Base-by-base conservation (phyloP, 1,140 invertebrate species). In the Conus ventricosus region DNA sequence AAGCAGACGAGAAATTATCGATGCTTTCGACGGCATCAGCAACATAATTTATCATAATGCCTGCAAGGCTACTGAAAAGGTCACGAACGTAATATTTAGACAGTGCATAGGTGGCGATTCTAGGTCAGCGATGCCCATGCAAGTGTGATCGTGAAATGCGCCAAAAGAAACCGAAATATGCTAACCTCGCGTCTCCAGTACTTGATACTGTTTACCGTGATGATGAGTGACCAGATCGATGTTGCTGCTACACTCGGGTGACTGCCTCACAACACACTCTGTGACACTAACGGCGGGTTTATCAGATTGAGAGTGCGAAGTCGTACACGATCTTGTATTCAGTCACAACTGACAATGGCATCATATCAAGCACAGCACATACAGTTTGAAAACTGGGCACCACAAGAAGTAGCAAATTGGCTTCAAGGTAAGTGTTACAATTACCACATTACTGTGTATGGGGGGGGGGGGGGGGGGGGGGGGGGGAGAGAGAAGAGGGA, bases 371-470 rank as follows among this genome's bases (percentile, higher is more conserved):
- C 63, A 23, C 84, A 85, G 17, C 71, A 85, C 39, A 85, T 85
- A n/a, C 84, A 75, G 84, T 85, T 85, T 25, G 84, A 85, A 25
- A 85, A 85, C 63, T 85, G 84, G 84, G 53, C 84, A 20, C 54
- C 63, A 6, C 84, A 85, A n/a, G 84, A 85, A 75, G 84, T 85
- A 5, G 60, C 84, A 17, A 85, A 54, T 55, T 85, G 84, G 84
- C 67, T 85, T 27, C 63, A 75, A 5, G 84, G 84, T 85, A 85
- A 85, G 39, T 67, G n/a, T 5, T 20, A 57, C 20, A 27, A 55
- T 55, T 39, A 20, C 10, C 51, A 11, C 39, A 39, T 39, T 39
- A 39, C 39, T 53, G 57, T 53, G 80, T 81, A 0, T 60, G 0
- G 1, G 8, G 15, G 8, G 15, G 8, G n/a, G 0, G 1, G 8